Evolutionary conservation across 2,113 vertebrate genomes (phyloP).

Genomic region (Ceyx margarethae): DNA sequence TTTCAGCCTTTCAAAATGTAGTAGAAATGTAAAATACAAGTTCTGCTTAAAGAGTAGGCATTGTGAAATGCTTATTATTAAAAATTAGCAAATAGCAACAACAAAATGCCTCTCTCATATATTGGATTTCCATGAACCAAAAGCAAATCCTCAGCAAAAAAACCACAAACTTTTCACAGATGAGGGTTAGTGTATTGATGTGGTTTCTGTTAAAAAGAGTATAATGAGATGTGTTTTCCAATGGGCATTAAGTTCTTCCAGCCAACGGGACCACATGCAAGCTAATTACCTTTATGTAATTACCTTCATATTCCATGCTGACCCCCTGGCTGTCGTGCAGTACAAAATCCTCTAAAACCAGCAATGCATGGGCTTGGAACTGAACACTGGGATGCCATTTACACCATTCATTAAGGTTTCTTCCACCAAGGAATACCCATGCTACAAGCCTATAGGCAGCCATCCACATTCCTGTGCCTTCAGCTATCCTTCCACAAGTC

Average conservation of each 20-base stretch:
- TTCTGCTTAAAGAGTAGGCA: neutral
- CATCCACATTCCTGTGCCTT: neutral
- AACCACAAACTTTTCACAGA: neutral
- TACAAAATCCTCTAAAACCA: neutral
- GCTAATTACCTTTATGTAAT: neutral
- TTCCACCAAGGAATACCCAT: neutral
- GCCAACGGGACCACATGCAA: neutral
- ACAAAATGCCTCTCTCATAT: neutral
- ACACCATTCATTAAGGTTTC: neutral
- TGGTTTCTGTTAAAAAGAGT: neutral
- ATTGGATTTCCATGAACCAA: neutral
- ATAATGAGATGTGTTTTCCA: neutral
- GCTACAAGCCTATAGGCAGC: neutral
- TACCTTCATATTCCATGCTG: neutral
- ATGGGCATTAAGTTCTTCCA: neutral
- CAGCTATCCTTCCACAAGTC: neutral
- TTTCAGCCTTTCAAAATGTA: neutral
- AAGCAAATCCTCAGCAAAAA: neutral
- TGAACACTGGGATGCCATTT: rapidly evolving
- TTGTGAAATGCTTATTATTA: neutral
- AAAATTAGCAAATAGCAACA: neutral
- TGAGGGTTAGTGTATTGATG: neutral
- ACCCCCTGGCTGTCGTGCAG: neutral
- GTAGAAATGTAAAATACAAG: neutral
- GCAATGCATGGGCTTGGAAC: neutral